phyloP scores from a whole-genome alignment of 2,113 vertebrate species.

The Hucho hucho region DNA sequence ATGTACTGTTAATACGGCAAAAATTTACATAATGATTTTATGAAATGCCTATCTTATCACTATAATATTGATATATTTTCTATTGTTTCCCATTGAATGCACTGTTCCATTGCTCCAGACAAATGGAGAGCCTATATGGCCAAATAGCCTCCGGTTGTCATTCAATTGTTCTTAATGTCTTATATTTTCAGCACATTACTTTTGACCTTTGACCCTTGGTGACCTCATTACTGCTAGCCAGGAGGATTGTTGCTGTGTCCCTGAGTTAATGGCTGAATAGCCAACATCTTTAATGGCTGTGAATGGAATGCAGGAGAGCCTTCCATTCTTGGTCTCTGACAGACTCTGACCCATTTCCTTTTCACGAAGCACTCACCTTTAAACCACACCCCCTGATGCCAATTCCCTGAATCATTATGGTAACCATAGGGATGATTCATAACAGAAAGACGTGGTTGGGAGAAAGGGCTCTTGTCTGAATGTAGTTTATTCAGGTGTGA shows the following conservation, averaged over 20 bases:
- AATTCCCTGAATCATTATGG: slow-evolving; percentile 28
- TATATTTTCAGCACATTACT: neutral
- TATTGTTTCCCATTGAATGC: no score
- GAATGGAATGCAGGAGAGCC: neutral
- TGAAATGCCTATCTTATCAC: no score
- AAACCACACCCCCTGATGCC: slow-evolving; percentile 8
- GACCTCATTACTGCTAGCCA: neutral
- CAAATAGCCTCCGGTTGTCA: neutral
- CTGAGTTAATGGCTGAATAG: slow-evolving; percentile 7
- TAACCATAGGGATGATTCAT: slow-evolving; percentile 41
- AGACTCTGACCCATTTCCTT: slow-evolving; percentile 1
- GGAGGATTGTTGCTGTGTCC: neutral
- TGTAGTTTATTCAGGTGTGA: slow-evolving; percentile 48
- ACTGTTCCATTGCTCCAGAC: neutral
- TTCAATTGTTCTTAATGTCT: neutral
- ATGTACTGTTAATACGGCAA: no score
- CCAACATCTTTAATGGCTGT: neutral
- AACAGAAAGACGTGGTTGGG: slow-evolving; percentile 33
- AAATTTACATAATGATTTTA: no score
- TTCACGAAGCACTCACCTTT: slow-evolving; percentile 1
- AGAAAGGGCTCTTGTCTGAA: neutral
- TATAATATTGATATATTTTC: no score
- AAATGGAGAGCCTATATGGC: no score
- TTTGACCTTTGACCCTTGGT: slow-evolving; percentile 7
- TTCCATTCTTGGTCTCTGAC: slow-evolving; percentile 1